Conservation (phyloP, 2,888 invertebrate genomes). For the Electrophaes corylata region DNA sequence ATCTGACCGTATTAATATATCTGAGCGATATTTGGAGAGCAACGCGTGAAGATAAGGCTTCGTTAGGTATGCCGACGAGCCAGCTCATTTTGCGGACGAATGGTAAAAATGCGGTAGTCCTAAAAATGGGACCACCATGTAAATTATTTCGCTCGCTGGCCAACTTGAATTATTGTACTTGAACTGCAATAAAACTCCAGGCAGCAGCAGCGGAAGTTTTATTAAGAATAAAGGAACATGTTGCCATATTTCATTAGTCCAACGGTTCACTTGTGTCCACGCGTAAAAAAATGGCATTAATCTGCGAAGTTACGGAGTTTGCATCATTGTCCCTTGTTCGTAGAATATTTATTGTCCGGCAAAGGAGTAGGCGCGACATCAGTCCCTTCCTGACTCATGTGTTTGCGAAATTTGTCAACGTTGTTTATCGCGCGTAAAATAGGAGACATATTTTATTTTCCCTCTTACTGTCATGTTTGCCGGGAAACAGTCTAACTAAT, state of each 20-base stretch:
- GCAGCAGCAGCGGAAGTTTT: conserved; percentile 68
- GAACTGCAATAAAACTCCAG: conserved; percentile 75
- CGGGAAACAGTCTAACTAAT: background rate
- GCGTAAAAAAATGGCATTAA: conserved; percentile 77
- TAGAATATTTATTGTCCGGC: conserved; percentile 65
- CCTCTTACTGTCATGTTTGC: conserved; percentile 6
- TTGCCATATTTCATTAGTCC: conserved; percentile 79
- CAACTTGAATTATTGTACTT: conserved; percentile 74
- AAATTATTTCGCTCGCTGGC: conserved; percentile 74
- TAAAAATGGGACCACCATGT: conserved; percentile 73
- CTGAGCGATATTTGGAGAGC: conserved; percentile 44
- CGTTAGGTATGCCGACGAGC: conserved; percentile 40
- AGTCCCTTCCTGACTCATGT: conserved; percentile 55
- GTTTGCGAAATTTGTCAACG: conserved; percentile 58
- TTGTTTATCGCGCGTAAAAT: conserved; percentile 45
- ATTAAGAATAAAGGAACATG: conserved; percentile 74
- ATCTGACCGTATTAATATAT: conserved; percentile 43
- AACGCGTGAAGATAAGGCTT: conserved; percentile 48
- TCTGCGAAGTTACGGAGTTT: conserved; percentile 68
- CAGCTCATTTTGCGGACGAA: conserved; percentile 46
- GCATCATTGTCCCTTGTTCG: conserved; percentile 68
- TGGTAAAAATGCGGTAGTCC: conserved; percentile 69
- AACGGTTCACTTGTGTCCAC: conserved; percentile 67
- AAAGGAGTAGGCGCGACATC: conserved; percentile 58
- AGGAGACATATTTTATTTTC: conserved; percentile 37